Percentiles rank a stretch among this genome's conserved stretches.
These are phyloP conservation scores for Smittia sp. DNA, from an alignment of 2,888 invertebrate genomes.

Conservation along the genomic window DNA sequence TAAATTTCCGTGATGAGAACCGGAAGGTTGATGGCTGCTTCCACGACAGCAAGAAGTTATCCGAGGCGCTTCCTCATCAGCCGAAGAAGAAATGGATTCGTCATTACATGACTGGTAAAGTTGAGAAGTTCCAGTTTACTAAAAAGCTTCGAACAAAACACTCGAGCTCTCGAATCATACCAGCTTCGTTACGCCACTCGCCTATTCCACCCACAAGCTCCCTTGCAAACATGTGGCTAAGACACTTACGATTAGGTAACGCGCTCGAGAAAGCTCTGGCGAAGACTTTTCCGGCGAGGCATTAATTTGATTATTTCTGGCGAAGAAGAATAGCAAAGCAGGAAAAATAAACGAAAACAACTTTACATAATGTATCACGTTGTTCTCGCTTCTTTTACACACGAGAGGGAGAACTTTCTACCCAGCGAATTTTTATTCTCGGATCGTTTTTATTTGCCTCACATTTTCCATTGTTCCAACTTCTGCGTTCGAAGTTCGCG, in stretches of 20 bases:
- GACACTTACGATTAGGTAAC: too few relatives aligned
- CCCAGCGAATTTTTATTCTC: too few relatives aligned
- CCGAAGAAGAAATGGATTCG: conserved; percentile 36
- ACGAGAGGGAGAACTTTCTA: neutral
- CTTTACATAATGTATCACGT: conserved; percentile 36
- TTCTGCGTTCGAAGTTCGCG: too few relatives aligned
- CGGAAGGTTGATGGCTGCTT: conserved; percentile 24
- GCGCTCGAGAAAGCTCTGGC: too few relatives aligned
- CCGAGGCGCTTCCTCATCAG: neutral
- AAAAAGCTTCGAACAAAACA: too few relatives aligned
- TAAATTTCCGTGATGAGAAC: conserved; percentile 32
- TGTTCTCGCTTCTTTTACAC: conserved; percentile 1
- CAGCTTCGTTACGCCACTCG: too few relatives aligned
- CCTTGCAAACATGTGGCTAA: too few relatives aligned
- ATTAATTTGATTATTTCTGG: conserved; percentile 21
- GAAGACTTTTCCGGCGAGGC: neutral
- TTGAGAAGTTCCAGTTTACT: too few relatives aligned
- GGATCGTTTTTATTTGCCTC: too few relatives aligned
- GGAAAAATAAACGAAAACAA: neutral
- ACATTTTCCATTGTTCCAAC: too few relatives aligned
- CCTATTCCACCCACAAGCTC: neutral
- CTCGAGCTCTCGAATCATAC: too few relatives aligned
- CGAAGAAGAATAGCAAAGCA: neutral
- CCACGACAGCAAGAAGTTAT: neutral
- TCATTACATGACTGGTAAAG: conserved; percentile 6